phyloP scores from a whole-genome alignment of 2,888 invertebrate genomes.

The Drosophila meridiana region DNA sequence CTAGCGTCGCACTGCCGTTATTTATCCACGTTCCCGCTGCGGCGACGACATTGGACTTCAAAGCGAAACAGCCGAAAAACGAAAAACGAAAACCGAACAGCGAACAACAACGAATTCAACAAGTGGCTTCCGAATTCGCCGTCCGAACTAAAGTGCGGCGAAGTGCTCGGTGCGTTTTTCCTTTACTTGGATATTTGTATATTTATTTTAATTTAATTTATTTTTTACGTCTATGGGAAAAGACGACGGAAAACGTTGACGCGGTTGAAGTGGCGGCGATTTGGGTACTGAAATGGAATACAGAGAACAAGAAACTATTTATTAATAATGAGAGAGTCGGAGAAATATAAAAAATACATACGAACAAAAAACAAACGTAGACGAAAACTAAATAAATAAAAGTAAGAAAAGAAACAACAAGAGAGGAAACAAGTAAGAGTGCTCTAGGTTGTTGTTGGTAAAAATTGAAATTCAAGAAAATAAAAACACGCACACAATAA shows the following conservation, averaged over 20 bases:
- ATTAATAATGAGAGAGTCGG: conserved; percentile 74
- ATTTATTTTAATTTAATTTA: not conserved
- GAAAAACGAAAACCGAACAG: not conserved
- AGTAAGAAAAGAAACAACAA: conserved; percentile 51
- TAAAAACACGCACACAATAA: conserved; percentile 52
- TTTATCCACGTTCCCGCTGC: conserved; percentile 40
- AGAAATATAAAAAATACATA: conserved; percentile 51
- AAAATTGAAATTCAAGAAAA: conserved; percentile 64
- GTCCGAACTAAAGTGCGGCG: not conserved
- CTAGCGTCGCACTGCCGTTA: conserved; percentile 29
- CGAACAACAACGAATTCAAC: conserved; percentile 43
- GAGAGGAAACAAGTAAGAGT: too few species aligned
- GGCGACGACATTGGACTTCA: conserved; percentile 35
- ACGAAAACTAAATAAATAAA: conserved; percentile 76
- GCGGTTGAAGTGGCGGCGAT: conserved; percentile 65
- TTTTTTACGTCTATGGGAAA: not conserved
- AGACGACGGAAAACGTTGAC: conserved; percentile 55
- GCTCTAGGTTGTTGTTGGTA: too few species aligned
- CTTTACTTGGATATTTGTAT: not conserved
- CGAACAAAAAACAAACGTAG: conserved; percentile 52
- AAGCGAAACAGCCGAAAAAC: conserved; percentile 7
- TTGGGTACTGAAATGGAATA: conserved; percentile 76
- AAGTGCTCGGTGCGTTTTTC: conserved; percentile 10
- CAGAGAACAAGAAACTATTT: conserved; percentile 79
- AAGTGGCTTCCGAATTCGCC: conserved; percentile 54